Conservation (phyloP, 2,797 vertebrate species). For the Lacerta viridis region DNA sequence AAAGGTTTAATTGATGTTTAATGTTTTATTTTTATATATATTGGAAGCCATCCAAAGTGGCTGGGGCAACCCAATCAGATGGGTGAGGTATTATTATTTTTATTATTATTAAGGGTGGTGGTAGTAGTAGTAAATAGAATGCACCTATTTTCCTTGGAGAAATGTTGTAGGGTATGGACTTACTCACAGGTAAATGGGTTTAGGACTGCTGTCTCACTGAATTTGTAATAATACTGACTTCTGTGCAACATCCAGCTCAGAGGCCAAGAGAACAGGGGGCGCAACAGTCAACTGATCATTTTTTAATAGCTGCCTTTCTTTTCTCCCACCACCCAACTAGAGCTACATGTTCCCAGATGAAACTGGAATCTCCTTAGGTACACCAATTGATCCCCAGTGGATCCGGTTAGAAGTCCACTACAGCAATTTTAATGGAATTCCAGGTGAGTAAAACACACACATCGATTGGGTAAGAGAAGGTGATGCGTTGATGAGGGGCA, state of each 20-base stretch:
- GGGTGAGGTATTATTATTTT: too few relatives aligned
- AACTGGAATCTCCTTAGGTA: constrained; percentile 70
- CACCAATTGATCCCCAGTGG: constrained; percentile 71
- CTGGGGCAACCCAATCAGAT: too few relatives aligned
- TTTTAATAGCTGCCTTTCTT: not conserved
- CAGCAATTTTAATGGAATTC: constrained; percentile 74
- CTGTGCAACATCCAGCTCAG: not conserved
- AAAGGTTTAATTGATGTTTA: too few relatives aligned
- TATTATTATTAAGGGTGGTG: too few relatives aligned
- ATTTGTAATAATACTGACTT: not conserved
- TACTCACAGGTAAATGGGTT: not conserved
- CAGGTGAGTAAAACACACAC: constrained; percentile 53
- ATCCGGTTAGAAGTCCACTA: constrained; percentile 77
- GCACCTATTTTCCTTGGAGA: too few relatives aligned
- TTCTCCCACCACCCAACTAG: constrained; percentile 38
- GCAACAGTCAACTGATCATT: not conserved
- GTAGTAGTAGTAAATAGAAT: too few relatives aligned
- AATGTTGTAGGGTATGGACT: too few relatives aligned
- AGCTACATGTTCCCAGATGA: constrained; percentile 74
- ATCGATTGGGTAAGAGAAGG: not conserved
- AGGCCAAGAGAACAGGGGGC: not conserved
- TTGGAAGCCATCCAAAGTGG: too few relatives aligned
- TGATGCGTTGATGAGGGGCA: not conserved
- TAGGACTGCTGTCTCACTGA: not conserved
- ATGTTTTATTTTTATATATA: too few relatives aligned